Percentiles rank a stretch among this genome's conserved stretches.
Conservation (phyloP, 2,888 invertebrate genomes). For the Aspidiotus destructor region DNA sequence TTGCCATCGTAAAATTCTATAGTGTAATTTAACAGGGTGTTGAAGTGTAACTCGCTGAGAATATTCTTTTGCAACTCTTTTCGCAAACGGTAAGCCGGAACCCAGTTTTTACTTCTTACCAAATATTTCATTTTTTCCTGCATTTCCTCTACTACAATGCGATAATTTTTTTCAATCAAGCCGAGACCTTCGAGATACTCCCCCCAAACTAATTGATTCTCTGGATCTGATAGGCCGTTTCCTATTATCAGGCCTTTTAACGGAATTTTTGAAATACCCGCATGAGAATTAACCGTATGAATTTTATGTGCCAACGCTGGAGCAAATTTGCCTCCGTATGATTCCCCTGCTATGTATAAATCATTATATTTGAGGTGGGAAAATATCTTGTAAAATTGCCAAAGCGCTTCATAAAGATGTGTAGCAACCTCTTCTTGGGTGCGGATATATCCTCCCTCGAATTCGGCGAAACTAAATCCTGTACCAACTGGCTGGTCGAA, state of each 20-base stretch:
- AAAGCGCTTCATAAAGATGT: constrained; percentile 63
- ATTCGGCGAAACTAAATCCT: constrained; percentile 79
- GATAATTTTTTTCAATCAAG: too few relatives aligned
- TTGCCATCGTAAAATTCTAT: constrained; percentile 10
- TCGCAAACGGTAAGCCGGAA: too few relatives aligned
- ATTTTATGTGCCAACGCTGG: constrained; percentile 69
- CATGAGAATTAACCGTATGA: constrained; percentile 45
- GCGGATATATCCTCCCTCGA: constrained; percentile 63
- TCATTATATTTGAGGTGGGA: constrained; percentile 61
- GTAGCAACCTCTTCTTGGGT: constrained; percentile 70
- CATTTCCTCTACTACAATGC: too few relatives aligned
- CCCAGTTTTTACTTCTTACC: too few relatives aligned
- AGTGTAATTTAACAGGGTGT: too few relatives aligned
- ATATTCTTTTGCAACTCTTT: too few relatives aligned
- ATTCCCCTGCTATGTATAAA: constrained; percentile 83
- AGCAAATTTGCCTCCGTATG: constrained; percentile 72
- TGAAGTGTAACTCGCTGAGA: too few relatives aligned
- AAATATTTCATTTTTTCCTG: too few relatives aligned
- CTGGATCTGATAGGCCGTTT: constrained; percentile 70
- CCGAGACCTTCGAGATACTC: constrained; percentile 41
- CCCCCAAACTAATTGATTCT: constrained; percentile 64
- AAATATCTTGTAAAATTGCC: constrained; percentile 76
- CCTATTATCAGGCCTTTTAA: constrained; percentile 64
- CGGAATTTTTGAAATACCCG: constrained; percentile 56
- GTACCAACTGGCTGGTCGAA: constrained; percentile 90